Evolutionary conservation across 2,113 vertebrate genomes (phyloP).

Genomic region (Corythaixoides concolor): DNA sequence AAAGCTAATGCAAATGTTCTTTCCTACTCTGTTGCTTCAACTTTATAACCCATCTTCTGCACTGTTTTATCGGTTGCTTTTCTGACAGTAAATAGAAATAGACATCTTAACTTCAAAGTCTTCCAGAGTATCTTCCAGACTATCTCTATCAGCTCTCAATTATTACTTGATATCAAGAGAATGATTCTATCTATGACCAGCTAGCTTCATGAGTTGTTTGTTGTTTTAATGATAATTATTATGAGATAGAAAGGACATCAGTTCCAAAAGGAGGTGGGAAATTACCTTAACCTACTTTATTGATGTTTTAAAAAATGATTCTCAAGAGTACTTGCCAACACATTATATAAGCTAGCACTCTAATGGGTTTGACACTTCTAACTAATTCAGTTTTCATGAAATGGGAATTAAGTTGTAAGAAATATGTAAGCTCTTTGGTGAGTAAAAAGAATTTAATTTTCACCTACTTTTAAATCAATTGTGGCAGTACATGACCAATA

Average conservation of each 20-base stretch:
- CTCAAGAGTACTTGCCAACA: background rate
- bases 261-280: background rate
- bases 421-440: background rate
- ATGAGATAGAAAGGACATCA: background rate
- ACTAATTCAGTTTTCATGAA: constrained; percentile 40
- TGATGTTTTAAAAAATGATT: background rate
- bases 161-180: background rate
- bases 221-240: background rate
- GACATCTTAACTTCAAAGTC: background rate
- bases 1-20: background rate
- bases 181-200: background rate
- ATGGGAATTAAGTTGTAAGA: constrained; percentile 1
- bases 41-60: background rate
- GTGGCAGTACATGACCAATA: background rate
- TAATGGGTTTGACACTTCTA: constrained; percentile 6
- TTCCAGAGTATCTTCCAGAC: background rate
- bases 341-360: background rate
- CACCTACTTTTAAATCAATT: background rate
- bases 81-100: background rate
- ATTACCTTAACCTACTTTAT: background rate
- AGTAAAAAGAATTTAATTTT: constrained; percentile 18
- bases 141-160: background rate
- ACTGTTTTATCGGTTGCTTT: background rate
- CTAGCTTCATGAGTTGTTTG: background rate
- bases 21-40: background rate